Percentiles rank a stretch among this genome's conserved stretches.
phyloP scores from a whole-genome alignment of 2,888 invertebrate species.

The Pandemis corylana region DNA sequence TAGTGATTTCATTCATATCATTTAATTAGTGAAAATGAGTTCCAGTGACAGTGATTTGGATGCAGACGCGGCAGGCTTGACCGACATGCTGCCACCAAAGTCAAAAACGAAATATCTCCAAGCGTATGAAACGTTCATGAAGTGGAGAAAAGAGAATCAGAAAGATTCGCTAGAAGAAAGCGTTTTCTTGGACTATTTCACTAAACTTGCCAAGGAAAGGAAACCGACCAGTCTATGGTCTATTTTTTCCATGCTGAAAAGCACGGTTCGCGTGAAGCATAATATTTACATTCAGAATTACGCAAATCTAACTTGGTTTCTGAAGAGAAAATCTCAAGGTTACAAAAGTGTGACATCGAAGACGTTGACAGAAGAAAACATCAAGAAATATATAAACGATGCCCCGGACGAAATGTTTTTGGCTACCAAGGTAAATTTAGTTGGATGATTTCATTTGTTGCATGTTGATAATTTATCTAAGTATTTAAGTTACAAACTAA shows the following conservation, averaged over 20 bases:
- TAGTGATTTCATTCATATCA: neutral
- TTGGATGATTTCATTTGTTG: neutral
- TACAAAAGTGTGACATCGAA: slow-evolving; percentile 12
- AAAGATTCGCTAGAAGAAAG: slow-evolving; percentile 14
- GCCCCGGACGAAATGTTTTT: slow-evolving; percentile 27
- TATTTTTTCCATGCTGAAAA: slow-evolving; percentile 34
- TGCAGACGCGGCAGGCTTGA: neutral
- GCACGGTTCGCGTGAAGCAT: slow-evolving; percentile 15
- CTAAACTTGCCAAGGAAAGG: slow-evolving; percentile 12
- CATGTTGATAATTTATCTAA: too few relatives aligned
- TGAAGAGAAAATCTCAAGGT: slow-evolving; percentile 8
- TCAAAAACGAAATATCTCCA: slow-evolving; percentile 17
- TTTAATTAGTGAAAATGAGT: slow-evolving; percentile 24
- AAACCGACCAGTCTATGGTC: slow-evolving; percentile 28
- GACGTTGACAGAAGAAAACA: slow-evolving; percentile 19
- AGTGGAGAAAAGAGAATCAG: slow-evolving; percentile 18
- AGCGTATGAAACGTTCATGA: slow-evolving; percentile 26
- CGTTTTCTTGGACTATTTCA: slow-evolving; percentile 25
- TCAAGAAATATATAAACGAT: slow-evolving; percentile 15
- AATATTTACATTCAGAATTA: slow-evolving; percentile 13
- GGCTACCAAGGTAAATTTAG: slow-evolving; percentile 18
- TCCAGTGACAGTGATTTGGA: slow-evolving; percentile 5
- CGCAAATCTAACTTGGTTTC: slow-evolving; percentile 8
- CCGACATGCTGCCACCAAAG: slow-evolving; percentile 6
- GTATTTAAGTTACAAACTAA: too few relatives aligned